Conservation (phyloP, 2,888 invertebrate species). For the Ashinkailepas kermadecensis region DNA sequence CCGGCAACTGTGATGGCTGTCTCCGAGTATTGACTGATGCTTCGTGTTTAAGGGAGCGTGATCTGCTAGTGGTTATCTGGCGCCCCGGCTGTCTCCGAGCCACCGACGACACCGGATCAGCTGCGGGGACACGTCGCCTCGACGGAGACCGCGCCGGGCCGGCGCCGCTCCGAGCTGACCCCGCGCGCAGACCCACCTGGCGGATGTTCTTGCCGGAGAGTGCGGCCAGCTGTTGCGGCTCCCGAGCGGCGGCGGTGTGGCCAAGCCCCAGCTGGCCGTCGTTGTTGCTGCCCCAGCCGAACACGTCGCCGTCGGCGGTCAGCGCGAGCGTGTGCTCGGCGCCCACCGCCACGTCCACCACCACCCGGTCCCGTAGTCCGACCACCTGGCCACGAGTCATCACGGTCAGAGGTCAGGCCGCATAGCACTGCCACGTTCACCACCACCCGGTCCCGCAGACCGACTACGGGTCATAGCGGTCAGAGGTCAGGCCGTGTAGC, state of each 20-base stretch:
- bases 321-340: slow-evolving; percentile 55
- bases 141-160: no score
- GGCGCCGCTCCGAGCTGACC: no score
- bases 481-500: no score
- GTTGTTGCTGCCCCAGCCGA: slow-evolving; percentile 56
- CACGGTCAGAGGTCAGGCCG: no score
- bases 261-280: slow-evolving; percentile 56
- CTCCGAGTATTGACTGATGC: no score
- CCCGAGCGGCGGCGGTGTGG: slow-evolving; percentile 50
- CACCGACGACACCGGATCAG: no score
- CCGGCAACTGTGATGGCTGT: no score
- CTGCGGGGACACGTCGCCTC: no score
- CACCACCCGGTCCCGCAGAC: slow-evolving; percentile 47
- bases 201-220: slow-evolving; percentile 50
- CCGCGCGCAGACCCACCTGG: slow-evolving; percentile 42
- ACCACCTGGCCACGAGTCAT: slow-evolving; percentile 37
- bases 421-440: slow-evolving; percentile 53
- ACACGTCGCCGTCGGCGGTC: slow-evolving; percentile 51
- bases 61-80: no score
- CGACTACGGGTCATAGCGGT: slow-evolving; percentile 35
- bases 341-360: slow-evolving; percentile 54
- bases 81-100: background rate
- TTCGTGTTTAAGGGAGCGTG: no score
- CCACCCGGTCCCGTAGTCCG: slow-evolving; percentile 46
- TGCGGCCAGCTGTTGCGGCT: slow-evolving; percentile 50